phyloP scores from a whole-genome alignment of 1,140 invertebrate species.

The Radopholus similis region DNA sequence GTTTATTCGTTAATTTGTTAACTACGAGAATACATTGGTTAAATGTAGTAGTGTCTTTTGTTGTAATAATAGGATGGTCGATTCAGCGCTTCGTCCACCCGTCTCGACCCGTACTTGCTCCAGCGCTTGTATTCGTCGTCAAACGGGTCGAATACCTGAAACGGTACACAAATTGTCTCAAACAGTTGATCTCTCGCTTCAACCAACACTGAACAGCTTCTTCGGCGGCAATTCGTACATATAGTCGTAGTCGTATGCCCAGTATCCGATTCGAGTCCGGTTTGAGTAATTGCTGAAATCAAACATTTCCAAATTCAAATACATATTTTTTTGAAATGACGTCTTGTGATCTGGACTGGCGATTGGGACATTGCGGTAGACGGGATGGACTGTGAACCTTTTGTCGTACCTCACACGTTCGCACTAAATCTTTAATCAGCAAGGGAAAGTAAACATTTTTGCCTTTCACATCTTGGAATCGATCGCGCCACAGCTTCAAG shows the following conservation, averaged over 20 bases:
- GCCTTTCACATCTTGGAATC: slow-evolving; percentile 1
- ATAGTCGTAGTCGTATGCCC: slow-evolving; percentile 17
- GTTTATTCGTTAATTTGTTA: too few relatives aligned
- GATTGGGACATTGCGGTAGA: neutral
- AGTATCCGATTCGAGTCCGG: neutral
- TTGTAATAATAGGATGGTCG: slow-evolving; percentile 17
- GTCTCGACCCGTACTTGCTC: slow-evolving; percentile 9
- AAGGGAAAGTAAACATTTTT: neutral
- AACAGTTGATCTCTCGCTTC: neutral
- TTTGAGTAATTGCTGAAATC: slow-evolving; percentile 20
- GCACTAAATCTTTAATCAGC: slow-evolving; percentile 1
- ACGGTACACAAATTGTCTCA: neutral
- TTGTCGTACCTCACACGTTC: slow-evolving; percentile 3
- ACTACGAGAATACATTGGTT: too few relatives aligned
- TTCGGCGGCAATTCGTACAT: slow-evolving; percentile 8
- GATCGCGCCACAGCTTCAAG: neutral
- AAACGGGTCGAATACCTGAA: slow-evolving; percentile 5
- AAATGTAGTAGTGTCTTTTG: slow-evolving; percentile 14
- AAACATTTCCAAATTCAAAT: neutral
- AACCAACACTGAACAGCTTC: neutral
- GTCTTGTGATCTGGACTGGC: neutral
- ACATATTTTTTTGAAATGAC: neutral
- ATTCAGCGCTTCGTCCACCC: slow-evolving; percentile 8
- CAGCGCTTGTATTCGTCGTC: slow-evolving; percentile 2
- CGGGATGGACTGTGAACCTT: neutral